Conservation (phyloP, 2,113 vertebrate genomes). For the Nothocercus julius region DNA sequence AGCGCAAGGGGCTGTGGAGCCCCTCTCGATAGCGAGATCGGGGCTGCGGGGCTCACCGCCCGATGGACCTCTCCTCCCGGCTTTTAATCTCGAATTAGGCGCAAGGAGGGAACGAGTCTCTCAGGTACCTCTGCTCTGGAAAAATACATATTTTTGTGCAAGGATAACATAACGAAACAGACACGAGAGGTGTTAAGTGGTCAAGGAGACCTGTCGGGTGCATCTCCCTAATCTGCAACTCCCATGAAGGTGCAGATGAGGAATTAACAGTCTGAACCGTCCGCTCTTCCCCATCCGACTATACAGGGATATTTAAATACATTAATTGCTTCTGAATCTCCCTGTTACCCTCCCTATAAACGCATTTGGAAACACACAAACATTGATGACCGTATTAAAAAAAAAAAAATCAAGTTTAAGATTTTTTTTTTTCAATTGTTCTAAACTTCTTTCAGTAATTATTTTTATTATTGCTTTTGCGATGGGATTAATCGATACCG, state of each 20-base stretch:
- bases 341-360: accelerated
- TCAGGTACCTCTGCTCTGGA: background rate
- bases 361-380: background rate
- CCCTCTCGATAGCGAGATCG: background rate
- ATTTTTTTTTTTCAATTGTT: background rate
- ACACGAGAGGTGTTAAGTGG: too few species aligned
- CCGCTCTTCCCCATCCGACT: background rate
- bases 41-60: background rate
- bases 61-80: background rate
- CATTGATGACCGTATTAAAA: too few species aligned
- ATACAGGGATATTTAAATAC: background rate
- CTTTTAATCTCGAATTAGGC: background rate
- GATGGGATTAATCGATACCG: background rate
- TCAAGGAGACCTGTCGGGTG: background rate
- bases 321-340: background rate
- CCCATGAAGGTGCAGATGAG: accelerated
- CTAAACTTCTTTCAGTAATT: background rate
- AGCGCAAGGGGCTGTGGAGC: too few species aligned
- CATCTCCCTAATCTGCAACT: background rate
- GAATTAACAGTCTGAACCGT: background rate
- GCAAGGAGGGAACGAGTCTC: background rate
- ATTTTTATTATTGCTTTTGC: background rate
- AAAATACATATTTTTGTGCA: accelerated
- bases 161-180: background rate
- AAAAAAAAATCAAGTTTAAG: too few species aligned